Conservation (phyloP, 2,888 invertebrate species). For the Dione vanillae region DNA sequence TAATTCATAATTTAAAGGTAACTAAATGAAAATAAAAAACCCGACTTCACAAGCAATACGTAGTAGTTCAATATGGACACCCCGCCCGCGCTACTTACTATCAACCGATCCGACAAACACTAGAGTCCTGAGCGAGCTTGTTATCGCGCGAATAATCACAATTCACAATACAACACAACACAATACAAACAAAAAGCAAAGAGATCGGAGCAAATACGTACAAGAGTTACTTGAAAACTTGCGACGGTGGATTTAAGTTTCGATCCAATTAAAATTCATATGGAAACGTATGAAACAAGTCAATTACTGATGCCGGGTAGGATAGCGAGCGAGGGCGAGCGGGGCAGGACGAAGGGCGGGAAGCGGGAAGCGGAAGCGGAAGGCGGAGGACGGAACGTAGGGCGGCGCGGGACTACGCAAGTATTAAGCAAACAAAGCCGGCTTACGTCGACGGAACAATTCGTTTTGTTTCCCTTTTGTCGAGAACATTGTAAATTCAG, state of each 20-base stretch:
- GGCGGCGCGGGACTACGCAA: slow-evolving; percentile 10
- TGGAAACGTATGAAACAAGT: slow-evolving; percentile 43
- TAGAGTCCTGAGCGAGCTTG: slow-evolving; percentile 12
- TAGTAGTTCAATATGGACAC: too few species aligned
- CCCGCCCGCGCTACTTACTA: too few species aligned
- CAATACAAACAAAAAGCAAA: slow-evolving; percentile 24
- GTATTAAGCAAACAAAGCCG: slow-evolving; percentile 41
- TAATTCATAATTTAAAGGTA: too few species aligned
- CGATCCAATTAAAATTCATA: slow-evolving; percentile 49
- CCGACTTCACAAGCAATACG: too few species aligned
- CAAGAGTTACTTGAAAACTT: slow-evolving; percentile 38
- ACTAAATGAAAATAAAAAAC: neutral
- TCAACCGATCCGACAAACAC: slow-evolving; percentile 6
- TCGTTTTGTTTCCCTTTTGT: slow-evolving; percentile 41
- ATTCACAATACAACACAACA: slow-evolving; percentile 6
- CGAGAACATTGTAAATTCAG: slow-evolving; percentile 36
- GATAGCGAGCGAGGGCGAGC: neutral
- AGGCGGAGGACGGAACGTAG: slow-evolving; percentile 14
- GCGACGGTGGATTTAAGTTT: slow-evolving; percentile 44
- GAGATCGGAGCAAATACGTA: slow-evolving; percentile 34
- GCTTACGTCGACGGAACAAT: slow-evolving; percentile 40
- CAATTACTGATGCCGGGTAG: slow-evolving; percentile 37
- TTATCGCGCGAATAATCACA: slow-evolving; percentile 15
- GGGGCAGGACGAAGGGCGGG: slow-evolving; percentile 20
- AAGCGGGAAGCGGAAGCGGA: neutral